phyloP scores from a whole-genome alignment of 2,888 invertebrate species.

The Dryomyza anilis region DNA sequence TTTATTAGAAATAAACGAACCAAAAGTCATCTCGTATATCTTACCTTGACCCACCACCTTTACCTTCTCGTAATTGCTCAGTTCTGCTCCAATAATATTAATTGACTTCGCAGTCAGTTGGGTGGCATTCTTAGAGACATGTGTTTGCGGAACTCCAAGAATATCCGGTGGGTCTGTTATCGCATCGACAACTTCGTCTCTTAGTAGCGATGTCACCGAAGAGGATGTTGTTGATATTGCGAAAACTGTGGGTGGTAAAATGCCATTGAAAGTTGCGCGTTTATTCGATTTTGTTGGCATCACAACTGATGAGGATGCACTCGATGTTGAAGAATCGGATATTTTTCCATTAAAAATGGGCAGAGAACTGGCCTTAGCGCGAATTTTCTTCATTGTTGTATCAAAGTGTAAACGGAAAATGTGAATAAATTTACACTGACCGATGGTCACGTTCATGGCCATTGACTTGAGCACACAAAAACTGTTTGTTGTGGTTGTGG shows the following conservation, averaged over 20 bases:
- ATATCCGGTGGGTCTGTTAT: constrained; percentile 18
- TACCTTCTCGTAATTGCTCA: constrained; percentile 56
- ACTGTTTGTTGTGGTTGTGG: constrained; percentile 36
- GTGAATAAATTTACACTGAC: not conserved
- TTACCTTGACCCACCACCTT: constrained; percentile 58
- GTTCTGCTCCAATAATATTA: constrained; percentile 48
- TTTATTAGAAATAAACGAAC: not conserved
- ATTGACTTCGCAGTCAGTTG: constrained; percentile 30
- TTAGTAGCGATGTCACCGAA: constrained; percentile 35
- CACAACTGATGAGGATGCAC: constrained; percentile 44
- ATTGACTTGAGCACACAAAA: constrained; percentile 3
- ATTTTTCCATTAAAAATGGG: constrained; percentile 57
- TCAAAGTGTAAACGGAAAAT: constrained; percentile 5
- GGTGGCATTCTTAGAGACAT: constrained; percentile 20
- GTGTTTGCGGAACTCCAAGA: constrained; percentile 17
- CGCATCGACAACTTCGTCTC: constrained; percentile 25
- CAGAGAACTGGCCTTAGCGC: constrained; percentile 54
- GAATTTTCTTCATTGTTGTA: constrained; percentile 51
- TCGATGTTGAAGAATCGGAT: constrained; percentile 51
- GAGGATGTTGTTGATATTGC: constrained; percentile 47
- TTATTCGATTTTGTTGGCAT: constrained; percentile 34
- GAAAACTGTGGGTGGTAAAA: constrained; percentile 44
- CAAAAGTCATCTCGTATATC: not conserved
- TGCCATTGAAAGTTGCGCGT: constrained; percentile 37
- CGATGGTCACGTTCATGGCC: not conserved